A percentile compares a stretch with the other conserved stretches of the same genome.
phyloP scores from a whole-genome alignment of 2,797 vertebrate genomes.

The Corythornis leucogaster region DNA sequence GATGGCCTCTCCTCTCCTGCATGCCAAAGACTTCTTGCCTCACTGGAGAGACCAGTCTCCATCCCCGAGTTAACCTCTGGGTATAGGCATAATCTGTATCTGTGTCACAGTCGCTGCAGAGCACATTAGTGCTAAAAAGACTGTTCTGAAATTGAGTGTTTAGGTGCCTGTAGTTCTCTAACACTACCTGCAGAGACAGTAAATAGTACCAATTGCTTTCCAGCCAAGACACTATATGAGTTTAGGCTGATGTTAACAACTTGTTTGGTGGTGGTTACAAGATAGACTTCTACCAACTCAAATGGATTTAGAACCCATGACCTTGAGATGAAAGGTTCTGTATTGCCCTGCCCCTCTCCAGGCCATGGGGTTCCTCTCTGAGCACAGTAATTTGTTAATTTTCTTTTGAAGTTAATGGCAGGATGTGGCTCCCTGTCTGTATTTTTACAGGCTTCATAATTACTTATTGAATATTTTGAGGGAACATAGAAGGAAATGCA shows the following conservation, averaged over 20 bases:
- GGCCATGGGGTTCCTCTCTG: background rate
- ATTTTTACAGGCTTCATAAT: constrained; percentile 61
- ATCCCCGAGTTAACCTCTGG: background rate
- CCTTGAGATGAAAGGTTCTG: background rate
- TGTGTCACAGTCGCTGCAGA: background rate
- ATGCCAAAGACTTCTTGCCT: background rate
- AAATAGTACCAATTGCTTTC: background rate
- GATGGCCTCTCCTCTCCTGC: background rate
- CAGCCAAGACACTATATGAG: background rate
- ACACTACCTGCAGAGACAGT: background rate
- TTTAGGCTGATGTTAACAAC: background rate
- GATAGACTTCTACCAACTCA: background rate
- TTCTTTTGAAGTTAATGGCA: constrained; percentile 73
- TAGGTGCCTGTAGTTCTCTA: background rate
- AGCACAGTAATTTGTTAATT: background rate
- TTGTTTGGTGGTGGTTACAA: background rate
- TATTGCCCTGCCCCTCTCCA: background rate
- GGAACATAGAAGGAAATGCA: background rate
- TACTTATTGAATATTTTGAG: constrained; percentile 60
- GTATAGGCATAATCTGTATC: background rate
- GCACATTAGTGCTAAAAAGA: background rate
- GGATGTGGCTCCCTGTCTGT: constrained; percentile 61
- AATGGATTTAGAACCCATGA: background rate
- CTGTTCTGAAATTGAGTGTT: background rate
- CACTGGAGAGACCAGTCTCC: background rate